phyloP scores from a whole-genome alignment of 2,888 invertebrate species.

The Eristalis tenax region DNA sequence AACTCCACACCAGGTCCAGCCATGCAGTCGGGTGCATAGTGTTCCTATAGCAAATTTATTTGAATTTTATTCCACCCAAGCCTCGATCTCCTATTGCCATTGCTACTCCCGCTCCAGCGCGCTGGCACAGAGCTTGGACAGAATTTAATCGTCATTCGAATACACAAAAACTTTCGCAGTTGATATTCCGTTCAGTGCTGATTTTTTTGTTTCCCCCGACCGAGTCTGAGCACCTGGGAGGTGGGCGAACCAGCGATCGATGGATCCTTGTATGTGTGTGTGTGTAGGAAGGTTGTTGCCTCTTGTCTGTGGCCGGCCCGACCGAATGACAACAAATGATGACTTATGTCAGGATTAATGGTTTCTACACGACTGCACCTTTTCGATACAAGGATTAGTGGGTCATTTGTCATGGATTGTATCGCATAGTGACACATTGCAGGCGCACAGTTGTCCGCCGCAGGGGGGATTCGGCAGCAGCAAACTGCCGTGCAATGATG shows the following conservation, averaged over 20 bases:
- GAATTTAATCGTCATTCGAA: slow-evolving; percentile 49
- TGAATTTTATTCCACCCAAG: slow-evolving; percentile 31
- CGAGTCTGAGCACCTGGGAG: slow-evolving; percentile 21
- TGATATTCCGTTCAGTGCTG: slow-evolving; percentile 4
- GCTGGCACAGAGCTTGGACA: slow-evolving; percentile 36
- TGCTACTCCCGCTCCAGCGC: too few relatives aligned
- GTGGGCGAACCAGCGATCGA: slow-evolving; percentile 20
- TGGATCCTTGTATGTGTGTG: neutral
- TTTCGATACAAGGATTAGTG: slow-evolving; percentile 65
- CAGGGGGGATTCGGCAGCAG: neutral
- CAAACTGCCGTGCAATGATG: neutral
- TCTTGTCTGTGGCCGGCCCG: neutral
- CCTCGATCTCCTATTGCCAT: too few relatives aligned
- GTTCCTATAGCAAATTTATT: slow-evolving; percentile 11
- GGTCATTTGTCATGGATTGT: slow-evolving; percentile 65
- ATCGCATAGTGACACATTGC: slow-evolving; percentile 67
- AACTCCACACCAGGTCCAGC: neutral
- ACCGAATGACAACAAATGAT: slow-evolving; percentile 62
- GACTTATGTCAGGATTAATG: slow-evolving; percentile 68
- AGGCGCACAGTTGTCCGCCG: slow-evolving; percentile 9
- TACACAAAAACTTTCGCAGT: slow-evolving; percentile 45
- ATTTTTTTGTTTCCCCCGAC: neutral
- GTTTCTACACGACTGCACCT: slow-evolving; percentile 69
- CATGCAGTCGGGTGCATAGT: neutral
- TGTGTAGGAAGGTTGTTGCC: neutral